Percentiles rank a stretch among this genome's conserved stretches.
These are phyloP conservation scores for Tenualosa ilisha DNA, from an alignment of 2,797 vertebrate species.

Conservation along the genomic window DNA sequence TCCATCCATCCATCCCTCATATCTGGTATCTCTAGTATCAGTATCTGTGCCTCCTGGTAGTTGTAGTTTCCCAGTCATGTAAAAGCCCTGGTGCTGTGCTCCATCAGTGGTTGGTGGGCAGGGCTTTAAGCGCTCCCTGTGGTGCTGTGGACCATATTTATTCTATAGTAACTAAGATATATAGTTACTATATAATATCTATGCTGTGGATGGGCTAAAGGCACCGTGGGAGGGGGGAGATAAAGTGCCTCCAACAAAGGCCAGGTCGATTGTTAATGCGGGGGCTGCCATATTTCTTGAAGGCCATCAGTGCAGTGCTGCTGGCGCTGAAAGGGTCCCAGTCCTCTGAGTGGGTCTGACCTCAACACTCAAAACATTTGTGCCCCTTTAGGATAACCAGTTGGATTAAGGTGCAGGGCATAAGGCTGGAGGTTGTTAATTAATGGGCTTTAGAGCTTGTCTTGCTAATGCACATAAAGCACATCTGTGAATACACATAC, in stretches of 20 bases:
- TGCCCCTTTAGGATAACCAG: neutral
- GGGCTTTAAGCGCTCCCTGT: neutral
- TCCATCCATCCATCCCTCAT: neutral
- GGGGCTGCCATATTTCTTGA: slow-evolving; percentile 30
- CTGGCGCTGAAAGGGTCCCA: neutral
- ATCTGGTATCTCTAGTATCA: neutral
- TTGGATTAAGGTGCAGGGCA: neutral
- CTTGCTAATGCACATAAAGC: neutral
- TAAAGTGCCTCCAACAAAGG: slow-evolving; percentile 55
- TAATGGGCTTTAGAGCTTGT: neutral
- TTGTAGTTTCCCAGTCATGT: neutral
- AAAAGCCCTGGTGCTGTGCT: neutral
- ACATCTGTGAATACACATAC: neutral
- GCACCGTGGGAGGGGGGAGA: neutral
- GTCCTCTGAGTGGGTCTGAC: neutral
- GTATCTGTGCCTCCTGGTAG: too few species aligned
- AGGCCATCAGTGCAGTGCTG: slow-evolving; percentile 47
- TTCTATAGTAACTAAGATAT: too few species aligned
- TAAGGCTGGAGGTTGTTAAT: neutral
- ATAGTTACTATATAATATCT: too few species aligned
- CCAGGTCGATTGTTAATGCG: slow-evolving; percentile 68
- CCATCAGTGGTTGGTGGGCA: neutral
- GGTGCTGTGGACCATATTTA: neutral
- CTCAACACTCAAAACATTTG: neutral
- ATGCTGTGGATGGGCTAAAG: neutral